These are phyloP conservation scores for Capitulum mitella DNA, from an alignment of 2,888 invertebrate genomes.

Conservation along the genomic window DNA sequence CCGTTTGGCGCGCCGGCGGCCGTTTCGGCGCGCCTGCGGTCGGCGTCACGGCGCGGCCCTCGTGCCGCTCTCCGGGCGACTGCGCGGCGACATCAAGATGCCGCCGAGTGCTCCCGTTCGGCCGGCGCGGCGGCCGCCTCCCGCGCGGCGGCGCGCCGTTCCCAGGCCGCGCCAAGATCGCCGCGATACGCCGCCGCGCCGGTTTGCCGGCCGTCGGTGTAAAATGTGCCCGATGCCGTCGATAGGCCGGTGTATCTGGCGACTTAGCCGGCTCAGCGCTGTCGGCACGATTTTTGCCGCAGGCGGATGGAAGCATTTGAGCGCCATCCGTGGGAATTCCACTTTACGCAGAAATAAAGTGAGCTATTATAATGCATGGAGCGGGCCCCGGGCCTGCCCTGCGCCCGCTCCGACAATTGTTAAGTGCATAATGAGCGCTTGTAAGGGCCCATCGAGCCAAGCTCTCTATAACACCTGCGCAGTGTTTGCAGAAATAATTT, in stretches of 20 bases:
- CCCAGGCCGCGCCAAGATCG: conserved; percentile 1
- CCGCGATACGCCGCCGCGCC: neutral
- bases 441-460: neutral
- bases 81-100: no score
- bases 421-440: conserved; percentile 19
- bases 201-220: neutral
- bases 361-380: conserved; percentile 12
- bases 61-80: no score
- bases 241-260: neutral
- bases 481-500: neutral
- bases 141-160: neutral
- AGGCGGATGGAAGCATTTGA: neutral
- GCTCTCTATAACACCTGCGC: conserved; percentile 16
- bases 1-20: neutral
- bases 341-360: conserved; percentile 13
- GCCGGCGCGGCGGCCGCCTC: neutral
- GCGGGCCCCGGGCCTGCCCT: neutral
- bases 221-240: neutral
- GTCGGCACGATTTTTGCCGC: neutral
- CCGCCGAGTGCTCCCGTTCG: neutral
- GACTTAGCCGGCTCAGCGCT: neutral
- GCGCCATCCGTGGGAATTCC: conserved; percentile 1
- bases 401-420: neutral
- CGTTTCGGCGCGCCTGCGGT: neutral
- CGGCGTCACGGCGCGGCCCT: no score